Conservation (phyloP, 2,888 invertebrate species). For the Sinotaia quadrata region DNA sequence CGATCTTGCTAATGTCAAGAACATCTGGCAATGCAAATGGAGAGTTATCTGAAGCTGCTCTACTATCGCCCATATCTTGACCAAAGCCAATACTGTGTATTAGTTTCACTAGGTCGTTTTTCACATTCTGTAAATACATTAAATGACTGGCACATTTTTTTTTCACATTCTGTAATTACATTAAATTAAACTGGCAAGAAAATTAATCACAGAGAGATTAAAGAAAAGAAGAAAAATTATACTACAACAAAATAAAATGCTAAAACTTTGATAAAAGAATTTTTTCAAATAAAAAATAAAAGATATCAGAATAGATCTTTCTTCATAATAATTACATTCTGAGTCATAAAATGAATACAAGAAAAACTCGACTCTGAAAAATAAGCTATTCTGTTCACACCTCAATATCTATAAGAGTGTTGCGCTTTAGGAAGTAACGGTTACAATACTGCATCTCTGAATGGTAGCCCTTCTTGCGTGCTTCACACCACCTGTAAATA, state of each 20-base stretch:
- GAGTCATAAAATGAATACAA: too few species aligned
- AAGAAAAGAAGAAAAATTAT: too few species aligned
- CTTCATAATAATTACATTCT: too few species aligned
- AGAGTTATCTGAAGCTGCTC: neutral
- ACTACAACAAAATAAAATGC: too few species aligned
- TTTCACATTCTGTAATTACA: too few species aligned
- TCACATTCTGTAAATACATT: constrained; percentile 59
- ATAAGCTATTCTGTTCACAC: too few species aligned
- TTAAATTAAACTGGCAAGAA: too few species aligned
- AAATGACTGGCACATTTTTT: neutral
- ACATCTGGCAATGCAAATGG: constrained; percentile 37
- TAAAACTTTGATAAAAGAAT: too few species aligned
- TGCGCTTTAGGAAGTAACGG: constrained; percentile 62
- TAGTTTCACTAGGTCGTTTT: constrained; percentile 62
- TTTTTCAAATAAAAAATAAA: too few species aligned
- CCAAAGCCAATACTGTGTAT: constrained; percentile 60
- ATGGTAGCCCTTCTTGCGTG: constrained; percentile 49
- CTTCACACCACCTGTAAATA: constrained; percentile 59
- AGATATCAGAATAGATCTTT: too few species aligned
- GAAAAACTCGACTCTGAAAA: too few species aligned
- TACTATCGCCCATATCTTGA: neutral
- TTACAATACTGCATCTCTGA: constrained; percentile 60
- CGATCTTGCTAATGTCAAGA: constrained; percentile 48
- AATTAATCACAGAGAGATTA: too few species aligned
- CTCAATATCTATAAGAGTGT: constrained; percentile 66